Conservation (phyloP, 2,113 vertebrate genomes). For the Engystomops pustulosus region DNA sequence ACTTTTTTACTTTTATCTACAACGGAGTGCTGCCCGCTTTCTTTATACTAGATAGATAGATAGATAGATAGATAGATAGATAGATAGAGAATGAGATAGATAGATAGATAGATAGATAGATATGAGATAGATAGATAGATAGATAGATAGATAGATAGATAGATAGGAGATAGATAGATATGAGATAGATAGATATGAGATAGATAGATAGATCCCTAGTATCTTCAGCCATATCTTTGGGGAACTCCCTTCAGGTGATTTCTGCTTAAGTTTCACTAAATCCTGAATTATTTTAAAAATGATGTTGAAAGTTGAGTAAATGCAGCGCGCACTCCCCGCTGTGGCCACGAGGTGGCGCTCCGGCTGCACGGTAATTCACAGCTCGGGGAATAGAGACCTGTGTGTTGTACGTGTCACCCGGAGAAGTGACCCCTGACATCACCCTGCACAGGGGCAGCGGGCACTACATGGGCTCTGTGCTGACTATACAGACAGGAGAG, state of each 20-base stretch:
- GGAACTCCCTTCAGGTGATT: too few species aligned
- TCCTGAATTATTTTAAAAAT: not conserved
- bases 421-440: not conserved
- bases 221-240: too few species aligned
- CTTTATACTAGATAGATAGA: too few species aligned
- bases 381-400: conserved; percentile 39
- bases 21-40: too few species aligned
- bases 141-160: not conserved
- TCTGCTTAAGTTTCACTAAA: too few species aligned
- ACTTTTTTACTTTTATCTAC: too few species aligned
- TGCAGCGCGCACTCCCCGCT: not conserved
- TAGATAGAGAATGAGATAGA: too few species aligned
- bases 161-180: not conserved
- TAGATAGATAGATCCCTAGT: not conserved
- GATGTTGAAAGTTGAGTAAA: not conserved
- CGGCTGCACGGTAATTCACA: conserved; percentile 1
- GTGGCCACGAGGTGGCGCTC: conserved; percentile 70
- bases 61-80: too few species aligned
- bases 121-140: too few species aligned
- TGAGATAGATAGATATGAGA: not conserved
- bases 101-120: not conserved
- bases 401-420: conserved; percentile 58
- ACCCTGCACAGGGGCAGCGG: not conserved
- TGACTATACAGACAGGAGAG: too few species aligned
- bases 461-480: not conserved